Conservation (phyloP, 2,888 invertebrate species). For the Lasioglossum lativentre region DNA sequence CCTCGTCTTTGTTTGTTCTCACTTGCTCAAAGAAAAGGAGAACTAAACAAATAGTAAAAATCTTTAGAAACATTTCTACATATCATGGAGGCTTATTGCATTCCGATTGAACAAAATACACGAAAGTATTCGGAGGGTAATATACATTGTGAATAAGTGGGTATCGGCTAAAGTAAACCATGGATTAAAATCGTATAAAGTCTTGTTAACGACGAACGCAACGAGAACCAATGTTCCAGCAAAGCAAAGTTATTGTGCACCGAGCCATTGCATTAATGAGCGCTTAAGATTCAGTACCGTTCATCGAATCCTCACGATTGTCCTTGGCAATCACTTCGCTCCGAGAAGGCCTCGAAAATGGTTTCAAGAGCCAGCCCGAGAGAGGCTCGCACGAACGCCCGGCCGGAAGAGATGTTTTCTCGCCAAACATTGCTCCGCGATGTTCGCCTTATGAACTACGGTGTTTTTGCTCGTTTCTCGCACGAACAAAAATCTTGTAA, state of each 20-base stretch:
- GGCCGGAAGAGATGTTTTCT: slow-evolving; percentile 56
- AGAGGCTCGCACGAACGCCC: not conserved
- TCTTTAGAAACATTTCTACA: not conserved
- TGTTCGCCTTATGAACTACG: slow-evolving; percentile 41
- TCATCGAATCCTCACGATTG: not conserved
- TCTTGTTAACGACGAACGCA: not conserved
- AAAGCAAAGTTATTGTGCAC: not conserved
- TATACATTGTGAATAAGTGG: not conserved
- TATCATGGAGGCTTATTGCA: not conserved
- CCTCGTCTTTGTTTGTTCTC: not conserved
- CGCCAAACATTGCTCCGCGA: slow-evolving; percentile 36
- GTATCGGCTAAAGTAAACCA: not conserved
- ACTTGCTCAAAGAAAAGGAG: not conserved
- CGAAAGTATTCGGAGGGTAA: not conserved
- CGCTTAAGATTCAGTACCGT: not conserved
- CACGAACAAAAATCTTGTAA: slow-evolving; percentile 58
- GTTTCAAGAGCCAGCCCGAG: not conserved
- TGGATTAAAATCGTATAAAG: not conserved
- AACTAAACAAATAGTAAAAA: not conserved
- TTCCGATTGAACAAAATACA: not conserved
- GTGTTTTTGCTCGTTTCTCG: slow-evolving; percentile 54
- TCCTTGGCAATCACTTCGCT: slow-evolving; percentile 4
- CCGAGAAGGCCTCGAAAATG: not conserved
- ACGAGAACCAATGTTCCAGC: not conserved
- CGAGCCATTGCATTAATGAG: not conserved